A percentile compares a stretch with the other conserved stretches of the same genome.
Evolutionary conservation across 2,888 invertebrate genomes (phyloP).

Genomic region (Rhamnusium bicolor): DNA sequence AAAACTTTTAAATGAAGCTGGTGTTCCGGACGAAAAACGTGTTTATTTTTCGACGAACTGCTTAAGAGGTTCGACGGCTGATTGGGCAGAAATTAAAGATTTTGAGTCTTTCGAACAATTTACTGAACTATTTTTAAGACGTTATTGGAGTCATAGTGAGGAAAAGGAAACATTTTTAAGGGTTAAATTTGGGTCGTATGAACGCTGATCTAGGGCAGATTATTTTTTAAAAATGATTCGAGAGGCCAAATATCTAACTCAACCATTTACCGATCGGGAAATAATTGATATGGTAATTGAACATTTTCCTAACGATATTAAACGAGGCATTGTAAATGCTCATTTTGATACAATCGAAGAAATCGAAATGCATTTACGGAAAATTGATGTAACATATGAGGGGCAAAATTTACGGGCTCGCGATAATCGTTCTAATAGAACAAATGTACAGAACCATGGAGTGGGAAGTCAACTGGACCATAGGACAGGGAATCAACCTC

Average conservation of each 20-base stretch:
- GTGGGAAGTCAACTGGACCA: too few species aligned
- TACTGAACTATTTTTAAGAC: conserved; percentile 23
- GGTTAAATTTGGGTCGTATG: conserved; percentile 36
- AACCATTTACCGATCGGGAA: conserved; percentile 24
- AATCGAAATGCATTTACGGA: conserved; percentile 33
- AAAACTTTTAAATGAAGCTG: too few species aligned
- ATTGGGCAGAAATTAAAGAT: conserved; percentile 36
- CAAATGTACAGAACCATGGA: too few species aligned
- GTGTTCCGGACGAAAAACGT: conserved; percentile 27
- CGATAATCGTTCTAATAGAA: too few species aligned
- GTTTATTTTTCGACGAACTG: conserved; percentile 27
- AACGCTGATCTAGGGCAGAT: conserved; percentile 35
- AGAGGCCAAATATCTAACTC: conserved; percentile 32
- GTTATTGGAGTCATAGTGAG: conserved; percentile 32
- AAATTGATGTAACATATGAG: conserved; percentile 22
- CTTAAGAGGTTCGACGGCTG: conserved; percentile 31
- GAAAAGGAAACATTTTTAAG: conserved; percentile 32
- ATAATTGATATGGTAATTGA: conserved; percentile 23
- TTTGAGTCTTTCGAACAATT: conserved; percentile 28
- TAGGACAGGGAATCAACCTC: too few species aligned
- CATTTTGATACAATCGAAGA: conserved; percentile 29
- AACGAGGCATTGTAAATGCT: conserved; percentile 33
- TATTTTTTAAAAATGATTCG: conserved; percentile 37
- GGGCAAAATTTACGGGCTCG: background rate
- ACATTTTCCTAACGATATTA: conserved; percentile 38